These are phyloP conservation scores for Psilopsiagon aurifrons DNA, from an alignment of 2,113 vertebrate genomes.

Conservation along the genomic window DNA sequence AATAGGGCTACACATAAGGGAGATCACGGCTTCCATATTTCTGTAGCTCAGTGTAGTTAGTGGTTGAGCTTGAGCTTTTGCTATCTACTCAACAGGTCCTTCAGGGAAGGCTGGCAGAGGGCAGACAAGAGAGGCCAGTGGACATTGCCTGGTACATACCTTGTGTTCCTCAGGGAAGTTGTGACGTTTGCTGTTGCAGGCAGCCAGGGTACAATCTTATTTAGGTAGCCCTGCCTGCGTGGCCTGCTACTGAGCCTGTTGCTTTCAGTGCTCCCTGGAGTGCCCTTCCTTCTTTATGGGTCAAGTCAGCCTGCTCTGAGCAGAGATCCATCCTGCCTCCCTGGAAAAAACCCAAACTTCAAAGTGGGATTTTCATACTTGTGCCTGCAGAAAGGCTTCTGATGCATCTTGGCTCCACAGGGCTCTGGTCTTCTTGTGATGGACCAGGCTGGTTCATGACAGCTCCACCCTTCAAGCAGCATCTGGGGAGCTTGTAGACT, in stretches of 20 bases:
- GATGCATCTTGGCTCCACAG: not conserved
- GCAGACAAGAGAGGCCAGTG: not conserved
- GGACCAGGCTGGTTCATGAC: accelerated
- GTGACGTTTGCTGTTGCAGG: not conserved
- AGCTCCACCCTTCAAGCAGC: not conserved
- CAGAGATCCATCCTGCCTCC: not conserved
- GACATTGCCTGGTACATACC: not conserved
- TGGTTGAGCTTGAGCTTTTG: not conserved
- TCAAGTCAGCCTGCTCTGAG: not conserved
- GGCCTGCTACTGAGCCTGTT: not conserved
- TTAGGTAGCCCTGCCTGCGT: not conserved
- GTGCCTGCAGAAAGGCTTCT: not conserved
- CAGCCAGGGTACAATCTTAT: not conserved
- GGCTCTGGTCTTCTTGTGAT: not conserved
- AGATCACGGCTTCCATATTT: not conserved
- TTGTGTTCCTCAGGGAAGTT: not conserved
- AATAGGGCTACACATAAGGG: not conserved
- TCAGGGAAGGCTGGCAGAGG: not conserved
- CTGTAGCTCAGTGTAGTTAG: not conserved
- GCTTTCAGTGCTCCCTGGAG: not conserved
- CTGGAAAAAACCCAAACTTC: not conserved
- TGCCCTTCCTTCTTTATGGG: accelerated
- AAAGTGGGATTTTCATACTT: not conserved
- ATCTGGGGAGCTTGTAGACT: not conserved
- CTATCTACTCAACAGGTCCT: not conserved